Evolutionary conservation across 1,140 invertebrate species (phyloP).

Genomic region (Eriosoma lanigerum): DNA sequence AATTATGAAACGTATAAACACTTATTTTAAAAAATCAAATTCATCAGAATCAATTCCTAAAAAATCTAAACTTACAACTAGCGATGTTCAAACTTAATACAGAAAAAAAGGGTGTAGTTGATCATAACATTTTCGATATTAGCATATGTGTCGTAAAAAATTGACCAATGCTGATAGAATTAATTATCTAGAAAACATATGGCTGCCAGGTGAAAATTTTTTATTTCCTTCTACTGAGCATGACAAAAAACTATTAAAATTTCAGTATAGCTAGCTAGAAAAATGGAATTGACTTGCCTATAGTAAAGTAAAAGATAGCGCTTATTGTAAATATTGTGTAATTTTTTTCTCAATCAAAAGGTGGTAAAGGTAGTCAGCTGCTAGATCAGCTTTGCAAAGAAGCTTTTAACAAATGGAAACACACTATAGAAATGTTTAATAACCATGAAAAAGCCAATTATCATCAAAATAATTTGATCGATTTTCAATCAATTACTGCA

Average conservation of each 20-base stretch:
- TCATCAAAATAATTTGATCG: conserved; percentile 22
- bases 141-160: conserved; percentile 3
- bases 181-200: not conserved
- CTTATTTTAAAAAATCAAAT: not conserved
- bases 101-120: conserved; percentile 3
- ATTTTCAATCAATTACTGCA: conserved; percentile 15
- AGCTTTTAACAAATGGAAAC: conserved; percentile 22
- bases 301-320: conserved; percentile 21
- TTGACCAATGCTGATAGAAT: not conserved
- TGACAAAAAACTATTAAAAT: conserved; percentile 33
- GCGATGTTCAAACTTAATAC: conserved; percentile 11
- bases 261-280: conserved; percentile 26
- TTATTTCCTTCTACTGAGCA: conserved; percentile 22
- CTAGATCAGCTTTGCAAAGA: conserved; percentile 22
- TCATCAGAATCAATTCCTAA: conserved; percentile 9
- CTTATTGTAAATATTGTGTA: conserved; percentile 28
- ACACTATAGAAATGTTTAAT: conserved; percentile 17
- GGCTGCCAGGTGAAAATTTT: conserved; percentile 3
- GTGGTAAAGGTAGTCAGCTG: conserved; percentile 28
- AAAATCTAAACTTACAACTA: not conserved
- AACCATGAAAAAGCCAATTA: conserved; percentile 6
- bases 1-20: conserved; percentile 12
- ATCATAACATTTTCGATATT: conserved; percentile 22
- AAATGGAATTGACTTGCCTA: conserved; percentile 24
- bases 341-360: conserved; percentile 22